Conservation (phyloP, 2,888 invertebrate genomes). For the Trimorus sp. region DNA sequence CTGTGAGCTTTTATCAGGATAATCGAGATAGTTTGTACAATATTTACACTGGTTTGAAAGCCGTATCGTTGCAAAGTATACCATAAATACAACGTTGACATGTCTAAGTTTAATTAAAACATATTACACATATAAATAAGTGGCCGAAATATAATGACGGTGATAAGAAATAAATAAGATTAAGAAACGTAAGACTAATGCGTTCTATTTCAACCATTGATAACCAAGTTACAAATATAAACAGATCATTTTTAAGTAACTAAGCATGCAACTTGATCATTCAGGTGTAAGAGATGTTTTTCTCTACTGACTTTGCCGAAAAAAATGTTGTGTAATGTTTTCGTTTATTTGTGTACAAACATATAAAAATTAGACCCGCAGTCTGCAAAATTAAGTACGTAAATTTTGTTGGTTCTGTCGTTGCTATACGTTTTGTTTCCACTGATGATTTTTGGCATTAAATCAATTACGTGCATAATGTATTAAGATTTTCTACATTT, state of each 20-base stretch:
- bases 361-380: too few relatives aligned
- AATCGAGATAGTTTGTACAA: constrained; percentile 16
- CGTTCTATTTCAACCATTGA: background rate
- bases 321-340: background rate
- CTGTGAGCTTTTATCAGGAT: too few relatives aligned
- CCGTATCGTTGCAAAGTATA: background rate
- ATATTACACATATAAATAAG: background rate
- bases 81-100: background rate
- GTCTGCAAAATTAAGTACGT: too few relatives aligned
- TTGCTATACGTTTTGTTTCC: too few relatives aligned
- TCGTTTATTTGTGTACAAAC: background rate
- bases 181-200: background rate
- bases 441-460: too few relatives aligned
- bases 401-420: too few relatives aligned
- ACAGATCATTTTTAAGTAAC: constrained; percentile 13
- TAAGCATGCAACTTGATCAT: background rate
- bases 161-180: background rate
- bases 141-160: too few relatives aligned
- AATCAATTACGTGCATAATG: too few relatives aligned
- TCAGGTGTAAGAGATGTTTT: background rate
- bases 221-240: background rate
- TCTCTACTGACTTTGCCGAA: too few relatives aligned
- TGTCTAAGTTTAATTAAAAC: background rate
- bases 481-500: too few relatives aligned
- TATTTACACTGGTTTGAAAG: constrained; percentile 25